Percentiles rank a stretch among this genome's conserved stretches.
phyloP scores from a whole-genome alignment of 2,888 invertebrate genomes.

The Hirtodrosophila trivittata region DNA sequence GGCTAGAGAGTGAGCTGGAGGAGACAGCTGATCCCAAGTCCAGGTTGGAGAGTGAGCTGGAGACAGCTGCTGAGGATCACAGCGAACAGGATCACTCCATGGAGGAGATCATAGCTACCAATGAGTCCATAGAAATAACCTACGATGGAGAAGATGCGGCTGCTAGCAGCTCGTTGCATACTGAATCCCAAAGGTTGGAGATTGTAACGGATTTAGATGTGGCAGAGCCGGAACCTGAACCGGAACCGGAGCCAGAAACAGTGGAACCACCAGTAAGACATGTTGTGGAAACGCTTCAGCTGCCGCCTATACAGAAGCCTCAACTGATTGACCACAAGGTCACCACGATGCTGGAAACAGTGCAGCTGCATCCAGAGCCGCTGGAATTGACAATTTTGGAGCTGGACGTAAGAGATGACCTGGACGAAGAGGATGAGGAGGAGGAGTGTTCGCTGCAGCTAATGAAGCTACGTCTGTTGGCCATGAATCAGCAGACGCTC shows the following conservation, averaged over 20 bases:
- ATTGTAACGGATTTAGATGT: conserved; percentile 72
- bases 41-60: conserved; percentile 36
- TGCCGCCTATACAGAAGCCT: conserved; percentile 39
- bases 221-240: conserved; percentile 6
- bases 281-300: conserved; percentile 14
- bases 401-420: conserved; percentile 18
- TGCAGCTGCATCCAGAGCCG: conserved; percentile 59
- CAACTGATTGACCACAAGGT: conserved; percentile 57
- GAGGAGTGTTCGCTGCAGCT: conserved; percentile 77
- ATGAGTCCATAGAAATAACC: conserved; percentile 80
- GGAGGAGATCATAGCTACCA: conserved; percentile 81
- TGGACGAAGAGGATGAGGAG: conserved; percentile 68
- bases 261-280: conserved; percentile 18
- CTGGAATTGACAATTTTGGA: conserved; percentile 45
- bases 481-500: conserved; percentile 69
- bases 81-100: conserved; percentile 82
- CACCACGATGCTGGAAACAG: conserved; percentile 29
- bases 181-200: conserved; percentile 31
- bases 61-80: conserved; percentile 19
- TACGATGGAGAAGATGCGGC: conserved; percentile 72
- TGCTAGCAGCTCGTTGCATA: conserved; percentile 44
- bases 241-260: not conserved
- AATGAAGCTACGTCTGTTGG: conserved; percentile 80
- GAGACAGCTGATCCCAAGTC: conserved; percentile 17
- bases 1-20: conserved; percentile 7